Percentiles rank a stretch among this genome's conserved stretches.
These are phyloP conservation scores for Ypsolopha scabrella DNA, from an alignment of 2,888 invertebrate genomes.

Conservation along the genomic window DNA sequence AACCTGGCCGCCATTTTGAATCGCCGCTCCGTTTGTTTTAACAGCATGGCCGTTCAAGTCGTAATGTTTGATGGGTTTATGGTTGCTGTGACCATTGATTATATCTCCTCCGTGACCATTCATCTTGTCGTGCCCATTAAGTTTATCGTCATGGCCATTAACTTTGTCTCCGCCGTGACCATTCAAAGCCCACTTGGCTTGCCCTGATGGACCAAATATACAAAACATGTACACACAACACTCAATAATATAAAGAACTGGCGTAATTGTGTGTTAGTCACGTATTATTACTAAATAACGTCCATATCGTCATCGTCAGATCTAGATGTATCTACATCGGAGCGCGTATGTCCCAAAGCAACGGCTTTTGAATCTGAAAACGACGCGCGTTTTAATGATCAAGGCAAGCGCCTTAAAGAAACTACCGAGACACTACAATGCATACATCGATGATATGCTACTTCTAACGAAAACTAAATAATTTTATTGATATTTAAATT, in stretches of 20 bases:
- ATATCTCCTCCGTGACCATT: constrained; percentile 11
- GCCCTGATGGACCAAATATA: constrained; percentile 56
- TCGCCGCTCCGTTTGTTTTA: constrained; percentile 21
- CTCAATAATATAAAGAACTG: constrained; percentile 27
- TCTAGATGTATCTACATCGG: constrained; percentile 30
- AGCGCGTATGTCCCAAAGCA: constrained; percentile 37
- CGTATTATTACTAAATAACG: constrained; percentile 3
- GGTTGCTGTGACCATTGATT: constrained; percentile 12
- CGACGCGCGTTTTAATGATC: constrained; percentile 24
- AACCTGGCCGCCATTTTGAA: constrained; percentile 20
- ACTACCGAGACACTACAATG: background rate
- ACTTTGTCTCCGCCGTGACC: constrained; percentile 7
- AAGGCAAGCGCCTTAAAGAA: constrained; percentile 7
- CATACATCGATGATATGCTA: background rate
- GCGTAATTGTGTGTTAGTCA: constrained; percentile 54
- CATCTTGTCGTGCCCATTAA: constrained; percentile 8
- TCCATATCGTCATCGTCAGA: constrained; percentile 32
- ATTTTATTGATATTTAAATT: no score
- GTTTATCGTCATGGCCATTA: constrained; percentile 1
- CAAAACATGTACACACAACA: constrained; percentile 29
- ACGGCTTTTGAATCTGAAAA: constrained; percentile 54
- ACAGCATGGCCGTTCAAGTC: constrained; percentile 21
- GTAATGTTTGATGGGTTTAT: background rate
- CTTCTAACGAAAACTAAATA: background rate
- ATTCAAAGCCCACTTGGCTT: constrained; percentile 28